Percentiles rank a stretch among this genome's conserved stretches.
Conservation (phyloP, 1,140 invertebrate species). For the Penaeus japonicus region DNA sequence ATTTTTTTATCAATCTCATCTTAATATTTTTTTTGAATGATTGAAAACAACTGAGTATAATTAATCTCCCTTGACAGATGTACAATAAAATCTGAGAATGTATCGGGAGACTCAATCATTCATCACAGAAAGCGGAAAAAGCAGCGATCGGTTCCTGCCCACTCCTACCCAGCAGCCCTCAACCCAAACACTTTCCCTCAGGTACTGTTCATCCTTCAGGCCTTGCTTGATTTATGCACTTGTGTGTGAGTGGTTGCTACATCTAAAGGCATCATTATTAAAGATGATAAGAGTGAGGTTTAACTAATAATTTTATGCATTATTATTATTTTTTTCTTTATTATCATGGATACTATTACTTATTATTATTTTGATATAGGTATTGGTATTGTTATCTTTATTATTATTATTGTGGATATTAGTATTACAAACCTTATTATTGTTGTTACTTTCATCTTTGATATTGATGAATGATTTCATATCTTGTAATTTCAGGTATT, state of each 20-base stretch:
- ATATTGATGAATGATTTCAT: neutral
- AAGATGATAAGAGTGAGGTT: no score
- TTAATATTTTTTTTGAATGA: neutral
- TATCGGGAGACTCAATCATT: neutral
- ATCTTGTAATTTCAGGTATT: neutral
- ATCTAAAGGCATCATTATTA: no score
- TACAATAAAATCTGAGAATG: neutral
- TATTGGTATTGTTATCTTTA: no score
- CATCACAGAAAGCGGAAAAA: neutral
- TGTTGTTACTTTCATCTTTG: no score
- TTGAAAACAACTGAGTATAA: neutral
- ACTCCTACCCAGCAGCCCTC: neutral
- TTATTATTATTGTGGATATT: no score
- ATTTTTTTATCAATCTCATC: no score
- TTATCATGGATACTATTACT: no score
- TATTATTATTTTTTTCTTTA: no score
- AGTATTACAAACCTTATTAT: no score
- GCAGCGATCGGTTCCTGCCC: neutral
- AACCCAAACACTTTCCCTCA: neutral
- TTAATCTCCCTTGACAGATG: neutral
- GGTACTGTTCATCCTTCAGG: neutral
- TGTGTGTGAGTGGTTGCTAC: no score
- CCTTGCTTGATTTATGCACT: neutral
- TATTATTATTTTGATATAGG: no score
- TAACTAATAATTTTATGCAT: no score